Conservation (phyloP, 2,888 invertebrate genomes). For the Archips crataeganus region DNA sequence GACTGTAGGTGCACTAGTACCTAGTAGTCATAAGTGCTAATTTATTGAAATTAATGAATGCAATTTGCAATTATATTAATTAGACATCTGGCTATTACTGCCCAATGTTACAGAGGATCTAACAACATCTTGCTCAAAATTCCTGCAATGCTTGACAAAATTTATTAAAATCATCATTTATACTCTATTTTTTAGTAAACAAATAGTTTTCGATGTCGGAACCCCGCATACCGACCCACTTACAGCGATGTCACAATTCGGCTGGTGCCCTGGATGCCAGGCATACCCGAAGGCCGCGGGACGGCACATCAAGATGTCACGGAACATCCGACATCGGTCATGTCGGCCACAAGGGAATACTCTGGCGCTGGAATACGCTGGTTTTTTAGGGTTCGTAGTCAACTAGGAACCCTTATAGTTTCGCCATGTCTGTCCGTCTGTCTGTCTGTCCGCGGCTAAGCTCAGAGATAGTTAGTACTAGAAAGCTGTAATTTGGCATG, state of each 20-base stretch:
- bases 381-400: too few species aligned
- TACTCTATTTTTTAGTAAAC: conserved; percentile 47
- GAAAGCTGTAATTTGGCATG: too few species aligned
- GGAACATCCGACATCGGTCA: not conserved
- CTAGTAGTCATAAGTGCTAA: too few species aligned
- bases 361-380: too few species aligned
- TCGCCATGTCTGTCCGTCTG: too few species aligned
- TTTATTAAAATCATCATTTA: not conserved
- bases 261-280: conserved; percentile 42
- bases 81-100: too few species aligned
- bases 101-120: not conserved
- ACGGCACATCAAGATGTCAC: not conserved
- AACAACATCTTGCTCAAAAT: not conserved
- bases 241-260: conserved; percentile 46
- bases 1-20: too few species aligned
- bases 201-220: conserved; percentile 53
- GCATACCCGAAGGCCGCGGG: conserved; percentile 46
- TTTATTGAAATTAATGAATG: too few species aligned
- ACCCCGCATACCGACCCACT: conserved; percentile 55
- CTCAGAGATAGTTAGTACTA: too few species aligned
- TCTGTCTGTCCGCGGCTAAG: too few species aligned
- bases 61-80: too few species aligned
- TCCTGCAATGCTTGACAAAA: not conserved
- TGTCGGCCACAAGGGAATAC: not conserved
- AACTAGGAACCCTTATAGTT: too few species aligned